phyloP scores from a whole-genome alignment of 2,888 invertebrate species.

The Brachypalpus laphriformis region DNA sequence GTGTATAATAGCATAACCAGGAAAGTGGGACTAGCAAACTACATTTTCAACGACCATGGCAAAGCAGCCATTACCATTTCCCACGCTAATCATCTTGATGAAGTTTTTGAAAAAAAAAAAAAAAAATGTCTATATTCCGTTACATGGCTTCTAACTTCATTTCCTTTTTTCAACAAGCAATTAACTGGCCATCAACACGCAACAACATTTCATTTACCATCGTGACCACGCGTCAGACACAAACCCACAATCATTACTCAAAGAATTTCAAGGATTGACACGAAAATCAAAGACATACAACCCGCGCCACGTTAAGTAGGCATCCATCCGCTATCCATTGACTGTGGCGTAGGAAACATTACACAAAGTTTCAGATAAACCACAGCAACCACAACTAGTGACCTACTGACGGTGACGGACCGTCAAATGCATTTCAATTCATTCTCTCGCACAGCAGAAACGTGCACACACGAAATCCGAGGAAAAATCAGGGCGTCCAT shows the following conservation, averaged over 20 bases:
- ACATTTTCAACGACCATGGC: no score
- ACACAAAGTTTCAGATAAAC: slow-evolving; percentile 6
- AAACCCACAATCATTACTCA: slow-evolving; percentile 22
- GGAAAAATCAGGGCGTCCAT: slow-evolving; percentile 30
- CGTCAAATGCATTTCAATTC: slow-evolving; percentile 31
- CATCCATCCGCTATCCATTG: no score
- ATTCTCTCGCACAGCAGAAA: not conserved
- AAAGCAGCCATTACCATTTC: not conserved
- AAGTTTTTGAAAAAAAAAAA: no score
- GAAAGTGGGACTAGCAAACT: no score
- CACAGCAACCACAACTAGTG: slow-evolving; percentile 42
- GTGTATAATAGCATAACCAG: no score
- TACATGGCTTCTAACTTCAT: not conserved
- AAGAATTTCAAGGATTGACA: slow-evolving; percentile 7
- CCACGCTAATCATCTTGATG: not conserved
- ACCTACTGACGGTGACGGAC: slow-evolving; percentile 47
- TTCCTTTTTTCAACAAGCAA: slow-evolving; percentile 22
- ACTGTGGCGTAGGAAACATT: slow-evolving; percentile 3
- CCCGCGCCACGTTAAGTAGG: not conserved
- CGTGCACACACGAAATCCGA: not conserved
- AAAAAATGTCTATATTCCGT: not conserved
- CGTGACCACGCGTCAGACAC: slow-evolving; percentile 6
- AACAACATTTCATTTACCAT: not conserved
- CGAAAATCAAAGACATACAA: slow-evolving; percentile 3
- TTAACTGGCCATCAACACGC: slow-evolving; percentile 21